phyloP scores from a whole-genome alignment of 2,888 invertebrate species.

The Acholoe squamosa region DNA sequence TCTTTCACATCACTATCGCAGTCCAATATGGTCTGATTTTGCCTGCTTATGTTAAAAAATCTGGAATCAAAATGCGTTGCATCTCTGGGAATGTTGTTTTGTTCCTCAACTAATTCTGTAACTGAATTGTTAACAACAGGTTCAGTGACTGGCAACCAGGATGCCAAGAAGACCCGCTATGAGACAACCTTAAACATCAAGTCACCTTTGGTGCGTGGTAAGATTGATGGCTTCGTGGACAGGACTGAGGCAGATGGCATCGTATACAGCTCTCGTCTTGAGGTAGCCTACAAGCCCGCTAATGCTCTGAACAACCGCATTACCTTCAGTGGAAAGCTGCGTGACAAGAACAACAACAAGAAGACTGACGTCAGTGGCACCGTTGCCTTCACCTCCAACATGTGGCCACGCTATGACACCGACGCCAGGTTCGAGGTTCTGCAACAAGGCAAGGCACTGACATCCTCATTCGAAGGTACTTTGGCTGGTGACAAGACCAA shows the following conservation, averaged over 20 bases:
- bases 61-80: too few species aligned
- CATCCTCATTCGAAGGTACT: neutral
- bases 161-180: slow-evolving; percentile 62
- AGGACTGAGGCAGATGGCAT: slow-evolving; percentile 32
- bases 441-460: slow-evolving; percentile 17
- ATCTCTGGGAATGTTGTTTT: too few species aligned
- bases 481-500: neutral
- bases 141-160: neutral
- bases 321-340: slow-evolving; percentile 64
- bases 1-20: too few species aligned
- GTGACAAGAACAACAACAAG: slow-evolving; percentile 59
- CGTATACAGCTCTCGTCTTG: slow-evolving; percentile 61
- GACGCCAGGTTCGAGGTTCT: neutral
- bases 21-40: too few species aligned
- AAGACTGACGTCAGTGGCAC: slow-evolving; percentile 56
- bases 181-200: slow-evolving; percentile 65
- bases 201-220: slow-evolving; percentile 63
- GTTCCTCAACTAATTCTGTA: too few species aligned
- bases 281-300: slow-evolving; percentile 65
- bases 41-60: too few species aligned
- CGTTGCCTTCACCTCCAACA: slow-evolving; percentile 61
- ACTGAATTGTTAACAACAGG: neutral
- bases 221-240: slow-evolving; percentile 61
- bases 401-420: slow-evolving; percentile 63
- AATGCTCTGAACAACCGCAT: slow-evolving; percentile 62